These are phyloP conservation scores for Arothron firmamentum DNA, from an alignment of 2,113 vertebrate genomes.

Conservation along the genomic window DNA sequence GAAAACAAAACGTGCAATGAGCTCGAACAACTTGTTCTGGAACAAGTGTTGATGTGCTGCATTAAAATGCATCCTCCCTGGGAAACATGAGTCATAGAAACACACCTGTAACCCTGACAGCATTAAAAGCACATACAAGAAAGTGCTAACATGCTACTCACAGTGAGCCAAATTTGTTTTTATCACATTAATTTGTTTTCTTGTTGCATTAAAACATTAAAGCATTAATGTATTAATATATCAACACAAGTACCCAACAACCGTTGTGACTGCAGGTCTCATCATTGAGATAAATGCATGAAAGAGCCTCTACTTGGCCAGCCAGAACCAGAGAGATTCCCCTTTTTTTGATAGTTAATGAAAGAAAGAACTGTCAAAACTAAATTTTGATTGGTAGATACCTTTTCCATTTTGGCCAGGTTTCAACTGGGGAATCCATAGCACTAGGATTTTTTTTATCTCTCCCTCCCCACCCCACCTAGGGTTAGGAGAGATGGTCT, in stretches of 20 bases:
- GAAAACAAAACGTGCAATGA: too few relatives aligned
- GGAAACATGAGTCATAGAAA: neutral
- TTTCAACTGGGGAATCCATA: conserved; percentile 24
- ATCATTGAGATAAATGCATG: conserved; percentile 3
- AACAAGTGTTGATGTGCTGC: neutral
- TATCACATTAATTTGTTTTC: too few relatives aligned
- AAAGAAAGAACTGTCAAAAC: neutral
- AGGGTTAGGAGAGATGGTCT: conserved; percentile 20
- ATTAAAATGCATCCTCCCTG: neutral
- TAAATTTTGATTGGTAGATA: conserved; percentile 2
- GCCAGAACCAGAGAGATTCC: neutral
- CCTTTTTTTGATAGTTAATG: neutral
- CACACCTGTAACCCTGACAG: too few relatives aligned
- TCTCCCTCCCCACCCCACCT: neutral
- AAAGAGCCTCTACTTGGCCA: neutral
- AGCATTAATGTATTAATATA: neutral
- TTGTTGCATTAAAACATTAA: neutral
- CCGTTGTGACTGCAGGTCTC: neutral
- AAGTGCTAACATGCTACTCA: neutral
- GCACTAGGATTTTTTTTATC: conserved; percentile 1
- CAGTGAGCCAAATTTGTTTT: neutral
- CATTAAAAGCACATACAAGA: neutral
- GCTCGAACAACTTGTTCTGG: too few relatives aligned
- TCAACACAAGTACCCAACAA: neutral
- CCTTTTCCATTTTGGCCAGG: neutral